Base-by-base conservation (phyloP, 2,113 vertebrate genomes). In the Guaruba guarouba region DNA sequence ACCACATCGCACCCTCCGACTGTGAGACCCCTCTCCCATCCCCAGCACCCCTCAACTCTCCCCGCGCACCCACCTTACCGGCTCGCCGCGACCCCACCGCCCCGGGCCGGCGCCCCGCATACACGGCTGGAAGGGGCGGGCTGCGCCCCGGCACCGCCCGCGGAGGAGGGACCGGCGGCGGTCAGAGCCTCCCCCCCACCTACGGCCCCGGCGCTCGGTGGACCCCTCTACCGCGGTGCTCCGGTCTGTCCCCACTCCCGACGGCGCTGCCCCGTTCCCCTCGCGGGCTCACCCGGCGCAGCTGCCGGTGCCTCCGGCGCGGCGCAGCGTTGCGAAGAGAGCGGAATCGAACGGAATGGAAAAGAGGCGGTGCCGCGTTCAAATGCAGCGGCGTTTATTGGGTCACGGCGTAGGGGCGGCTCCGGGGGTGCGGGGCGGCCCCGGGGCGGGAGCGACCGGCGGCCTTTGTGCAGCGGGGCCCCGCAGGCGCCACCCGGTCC, bases 341-440 rank as follows among this genome's bases (percentile, higher is more conserved):
- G 11, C 31, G 55, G 55, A 57, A 22, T 13, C 9, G 55, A 57
- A 57, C 31, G 31, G 31, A 57, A 57, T 14, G 31, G 55, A 22
- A 57, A 57, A 33, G 19, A 57, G 37, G 71, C 88, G 79, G 93
- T 0, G 20, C 86, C 23, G 55, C 19, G 49, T 90, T 92, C 86
- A 87, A 93, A 95, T 90, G 68, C 87, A 29, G 91, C 82, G 19
- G 44, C 68, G 93, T 83, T 90, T 90, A 95, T 93, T 95, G 93
- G 91, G 91, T 87, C 31, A 20, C 17, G n/a, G 31, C 22, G 49
- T 48, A 55, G 93, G 66, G 92, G 35, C 76, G 64, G 92, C 76
- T 48, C 92, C 41, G 48, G 41, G 88, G 62, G 5, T 51, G 49
- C 37, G 77, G 87, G 44, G 8, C 77, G 46, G 87, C 71, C 22